A percentile compares a stretch with the other conserved stretches of the same genome.
phyloP scores from a whole-genome alignment of 2,113 vertebrate genomes.

The Collichthys lucidus region DNA sequence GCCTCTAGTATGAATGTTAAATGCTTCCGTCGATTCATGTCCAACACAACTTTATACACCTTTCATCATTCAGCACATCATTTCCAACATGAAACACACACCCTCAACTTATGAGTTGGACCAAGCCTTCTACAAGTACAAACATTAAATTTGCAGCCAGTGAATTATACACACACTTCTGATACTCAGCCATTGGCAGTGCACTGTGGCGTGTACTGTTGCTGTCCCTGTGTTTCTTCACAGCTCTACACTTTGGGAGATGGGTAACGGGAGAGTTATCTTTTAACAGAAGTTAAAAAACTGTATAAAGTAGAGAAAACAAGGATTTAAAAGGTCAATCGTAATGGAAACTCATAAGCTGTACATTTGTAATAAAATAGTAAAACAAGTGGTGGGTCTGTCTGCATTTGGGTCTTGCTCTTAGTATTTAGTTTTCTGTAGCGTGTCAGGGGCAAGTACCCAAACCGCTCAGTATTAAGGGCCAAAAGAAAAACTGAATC shows the following conservation, averaged over 20 bases:
- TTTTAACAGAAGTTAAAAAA: slow-evolving; percentile 80
- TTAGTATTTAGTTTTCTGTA: background rate
- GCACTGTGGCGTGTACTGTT: slow-evolving; percentile 64
- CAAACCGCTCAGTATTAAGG: background rate
- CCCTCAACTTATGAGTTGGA: slow-evolving; percentile 55
- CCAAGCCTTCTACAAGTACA: slow-evolving; percentile 66
- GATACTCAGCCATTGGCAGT: slow-evolving; percentile 37
- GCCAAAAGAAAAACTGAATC: background rate
- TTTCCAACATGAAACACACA: slow-evolving; percentile 38
- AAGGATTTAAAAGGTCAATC: slow-evolving; percentile 79
- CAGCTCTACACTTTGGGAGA: slow-evolving; percentile 77
- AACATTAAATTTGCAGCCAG: slow-evolving; percentile 41
- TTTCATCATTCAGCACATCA: slow-evolving; percentile 37
- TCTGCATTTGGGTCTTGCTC: background rate
- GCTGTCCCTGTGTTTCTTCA: slow-evolving; percentile 60
- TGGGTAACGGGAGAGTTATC: slow-evolving; percentile 74
- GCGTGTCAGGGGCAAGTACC: background rate
- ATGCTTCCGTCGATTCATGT: slow-evolving; percentile 54
- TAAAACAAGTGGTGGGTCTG: slow-evolving; percentile 79
- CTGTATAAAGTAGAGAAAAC: slow-evolving; percentile 84
- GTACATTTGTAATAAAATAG: slow-evolving; percentile 97
- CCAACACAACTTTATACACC: slow-evolving; percentile 47
- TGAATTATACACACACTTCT: slow-evolving; percentile 33
- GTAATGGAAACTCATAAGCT: slow-evolving; percentile 88
- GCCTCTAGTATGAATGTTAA: slow-evolving; percentile 75